phyloP scores from a whole-genome alignment of 2,888 invertebrate species.

The Chrysolina oricalcia region DNA sequence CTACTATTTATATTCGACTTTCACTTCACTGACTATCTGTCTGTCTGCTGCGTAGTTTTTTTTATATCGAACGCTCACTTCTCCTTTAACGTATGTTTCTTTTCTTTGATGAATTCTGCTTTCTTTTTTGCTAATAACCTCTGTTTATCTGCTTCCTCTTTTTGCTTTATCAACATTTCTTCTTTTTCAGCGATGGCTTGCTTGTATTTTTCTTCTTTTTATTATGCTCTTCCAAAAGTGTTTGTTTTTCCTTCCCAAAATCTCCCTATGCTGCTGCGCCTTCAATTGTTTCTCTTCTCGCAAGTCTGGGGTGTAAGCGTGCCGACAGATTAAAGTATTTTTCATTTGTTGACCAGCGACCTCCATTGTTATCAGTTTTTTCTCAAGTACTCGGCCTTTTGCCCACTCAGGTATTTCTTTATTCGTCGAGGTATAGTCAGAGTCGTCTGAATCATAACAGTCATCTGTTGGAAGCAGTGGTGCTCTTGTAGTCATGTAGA shows the following conservation, averaged over 20 bases:
- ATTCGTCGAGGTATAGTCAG: constrained; percentile 64
- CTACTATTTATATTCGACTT: too few species aligned
- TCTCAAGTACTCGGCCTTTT: constrained; percentile 64
- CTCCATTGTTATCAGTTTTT: constrained; percentile 43
- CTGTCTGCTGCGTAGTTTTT: too few species aligned
- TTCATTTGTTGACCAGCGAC: constrained; percentile 67
- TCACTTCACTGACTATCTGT: too few species aligned
- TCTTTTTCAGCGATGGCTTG: constrained; percentile 62
- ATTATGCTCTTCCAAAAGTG: constrained; percentile 68
- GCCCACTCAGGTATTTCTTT: constrained; percentile 67
- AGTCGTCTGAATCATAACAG: constrained; percentile 76
- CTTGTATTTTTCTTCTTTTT: constrained; percentile 69
- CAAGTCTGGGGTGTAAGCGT: constrained; percentile 79
- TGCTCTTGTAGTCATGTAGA: constrained; percentile 63
- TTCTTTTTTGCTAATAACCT: constrained; percentile 72
- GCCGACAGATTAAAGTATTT: constrained; percentile 77
- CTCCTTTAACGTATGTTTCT: constrained; percentile 58
- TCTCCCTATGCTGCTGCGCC: constrained; percentile 72
- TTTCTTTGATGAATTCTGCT: constrained; percentile 71
- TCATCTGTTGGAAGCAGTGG: constrained; percentile 74
- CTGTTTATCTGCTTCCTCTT: constrained; percentile 71
- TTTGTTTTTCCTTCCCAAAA: constrained; percentile 62
- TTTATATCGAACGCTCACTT: too few species aligned
- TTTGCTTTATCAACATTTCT: constrained; percentile 71
- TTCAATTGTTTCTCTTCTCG: constrained; percentile 70